phyloP scores from a whole-genome alignment of 2,797 vertebrate species.

The Simalia tracyae region DNA sequence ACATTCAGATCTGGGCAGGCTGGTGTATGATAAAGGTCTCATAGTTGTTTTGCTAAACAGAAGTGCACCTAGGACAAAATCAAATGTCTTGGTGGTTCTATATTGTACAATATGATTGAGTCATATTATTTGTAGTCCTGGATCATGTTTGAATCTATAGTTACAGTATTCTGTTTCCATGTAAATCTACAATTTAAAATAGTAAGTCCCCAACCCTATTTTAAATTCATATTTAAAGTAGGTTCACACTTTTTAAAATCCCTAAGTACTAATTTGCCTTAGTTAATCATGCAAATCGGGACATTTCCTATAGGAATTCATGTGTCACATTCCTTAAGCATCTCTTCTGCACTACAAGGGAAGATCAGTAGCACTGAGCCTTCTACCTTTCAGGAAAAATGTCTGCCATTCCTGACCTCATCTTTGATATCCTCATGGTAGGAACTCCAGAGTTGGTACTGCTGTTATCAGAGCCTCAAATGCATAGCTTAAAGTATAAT shows the following conservation, averaged over 20 bases:
- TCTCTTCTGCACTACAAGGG: not conserved
- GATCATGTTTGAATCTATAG: not conserved
- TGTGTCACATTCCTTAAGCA: not conserved
- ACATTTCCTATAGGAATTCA: constrained; percentile 5
- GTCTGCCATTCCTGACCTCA: not conserved
- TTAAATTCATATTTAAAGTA: no score
- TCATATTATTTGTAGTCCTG: no score
- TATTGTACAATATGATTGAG: no score
- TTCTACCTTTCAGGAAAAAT: not conserved
- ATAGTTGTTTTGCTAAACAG: no score
- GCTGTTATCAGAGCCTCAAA: not conserved
- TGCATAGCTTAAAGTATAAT: not conserved
- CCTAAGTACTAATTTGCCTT: not conserved
- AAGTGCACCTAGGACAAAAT: no score
- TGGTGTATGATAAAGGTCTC: no score
- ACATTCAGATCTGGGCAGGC: no score
- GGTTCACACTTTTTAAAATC: no score
- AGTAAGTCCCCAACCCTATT: no score
- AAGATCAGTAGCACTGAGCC: not conserved
- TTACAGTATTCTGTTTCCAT: no score
- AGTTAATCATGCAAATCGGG: not conserved
- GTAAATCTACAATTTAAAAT: no score
- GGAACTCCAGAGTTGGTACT: not conserved
- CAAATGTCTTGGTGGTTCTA: no score
- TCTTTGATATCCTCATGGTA: not conserved